Conservation (phyloP, 2,888 invertebrate genomes). For the Caenorhabditis japonica region DNA sequence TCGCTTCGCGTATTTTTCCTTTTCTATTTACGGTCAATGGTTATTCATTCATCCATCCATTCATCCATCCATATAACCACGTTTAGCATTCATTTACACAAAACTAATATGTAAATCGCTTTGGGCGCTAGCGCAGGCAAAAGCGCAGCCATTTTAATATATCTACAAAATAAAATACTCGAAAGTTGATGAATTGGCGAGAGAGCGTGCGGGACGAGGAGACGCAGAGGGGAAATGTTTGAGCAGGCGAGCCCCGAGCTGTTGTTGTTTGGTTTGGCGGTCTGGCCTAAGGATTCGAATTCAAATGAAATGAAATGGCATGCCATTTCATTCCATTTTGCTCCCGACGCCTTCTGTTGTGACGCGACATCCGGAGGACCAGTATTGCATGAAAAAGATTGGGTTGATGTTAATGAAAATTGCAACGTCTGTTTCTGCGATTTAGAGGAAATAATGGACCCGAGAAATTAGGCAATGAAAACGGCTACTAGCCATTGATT, state of each 20-base stretch:
- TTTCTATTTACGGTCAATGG: conserved; percentile 15
- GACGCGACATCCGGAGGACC: no score
- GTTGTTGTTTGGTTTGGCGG: conserved; percentile 39
- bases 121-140: no score
- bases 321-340: conserved; percentile 43
- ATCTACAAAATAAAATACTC: conserved; percentile 45
- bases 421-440: no score
- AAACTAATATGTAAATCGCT: conserved; percentile 48
- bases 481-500: no score
- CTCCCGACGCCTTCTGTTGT: no score
- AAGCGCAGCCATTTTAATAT: conserved; percentile 28
- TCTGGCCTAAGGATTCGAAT: no score
- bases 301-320: conserved; percentile 47
- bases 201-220: conserved; percentile 7
- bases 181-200: conserved; percentile 35
- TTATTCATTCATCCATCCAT: no score
- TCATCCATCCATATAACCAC: no score
- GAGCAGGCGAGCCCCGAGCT: conserved; percentile 26
- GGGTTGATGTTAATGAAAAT: no score
- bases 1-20: conserved; percentile 6
- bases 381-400: no score
- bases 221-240: conserved; percentile 39
- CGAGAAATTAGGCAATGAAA: no score
- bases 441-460: no score
- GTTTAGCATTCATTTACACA: conserved; percentile 3